phyloP scores from a whole-genome alignment of 2,888 invertebrate species.

The Acronicta aceris region DNA sequence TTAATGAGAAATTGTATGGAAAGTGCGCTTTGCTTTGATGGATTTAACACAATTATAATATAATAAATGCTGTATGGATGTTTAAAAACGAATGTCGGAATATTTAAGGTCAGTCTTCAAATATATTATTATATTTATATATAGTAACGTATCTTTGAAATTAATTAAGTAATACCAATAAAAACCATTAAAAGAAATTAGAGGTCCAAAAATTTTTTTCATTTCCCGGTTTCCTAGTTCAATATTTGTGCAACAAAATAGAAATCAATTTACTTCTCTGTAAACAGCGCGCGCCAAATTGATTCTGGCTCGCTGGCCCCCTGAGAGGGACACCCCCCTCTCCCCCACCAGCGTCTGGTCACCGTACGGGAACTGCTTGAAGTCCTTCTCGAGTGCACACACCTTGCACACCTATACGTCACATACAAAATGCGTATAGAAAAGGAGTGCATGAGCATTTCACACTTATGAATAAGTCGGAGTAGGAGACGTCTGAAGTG shows the following conservation, averaged over 20 bases:
- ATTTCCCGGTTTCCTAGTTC: slow-evolving; percentile 40
- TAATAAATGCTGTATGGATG: too few species aligned
- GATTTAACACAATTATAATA: too few species aligned
- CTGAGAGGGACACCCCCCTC: slow-evolving; percentile 92
- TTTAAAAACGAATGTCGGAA: too few species aligned
- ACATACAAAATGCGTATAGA: slow-evolving; percentile 24
- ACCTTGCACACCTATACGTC: slow-evolving; percentile 79
- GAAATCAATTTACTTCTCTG: slow-evolving; percentile 78
- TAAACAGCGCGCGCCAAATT: slow-evolving; percentile 90
- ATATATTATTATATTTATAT: too few species aligned
- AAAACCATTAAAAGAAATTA: neutral
- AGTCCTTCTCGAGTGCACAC: slow-evolving; percentile 88
- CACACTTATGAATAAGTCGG: too few species aligned
- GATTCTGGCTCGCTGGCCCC: slow-evolving; percentile 93
- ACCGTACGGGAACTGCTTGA: slow-evolving; percentile 90
- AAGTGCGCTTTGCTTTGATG: slow-evolving; percentile 33
- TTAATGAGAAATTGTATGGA: slow-evolving; percentile 57
- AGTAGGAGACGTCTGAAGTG: too few species aligned
- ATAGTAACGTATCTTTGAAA: too few species aligned
- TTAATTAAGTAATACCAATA: too few species aligned
- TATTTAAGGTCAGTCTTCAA: too few species aligned
- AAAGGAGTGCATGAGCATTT: neutral
- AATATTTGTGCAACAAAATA: slow-evolving; percentile 57
- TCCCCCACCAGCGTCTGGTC: slow-evolving; percentile 93
- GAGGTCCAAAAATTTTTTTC: slow-evolving; percentile 7